These are phyloP conservation scores for Menidia menidia DNA, from an alignment of 2,797 vertebrate genomes.

Conservation along the genomic window DNA sequence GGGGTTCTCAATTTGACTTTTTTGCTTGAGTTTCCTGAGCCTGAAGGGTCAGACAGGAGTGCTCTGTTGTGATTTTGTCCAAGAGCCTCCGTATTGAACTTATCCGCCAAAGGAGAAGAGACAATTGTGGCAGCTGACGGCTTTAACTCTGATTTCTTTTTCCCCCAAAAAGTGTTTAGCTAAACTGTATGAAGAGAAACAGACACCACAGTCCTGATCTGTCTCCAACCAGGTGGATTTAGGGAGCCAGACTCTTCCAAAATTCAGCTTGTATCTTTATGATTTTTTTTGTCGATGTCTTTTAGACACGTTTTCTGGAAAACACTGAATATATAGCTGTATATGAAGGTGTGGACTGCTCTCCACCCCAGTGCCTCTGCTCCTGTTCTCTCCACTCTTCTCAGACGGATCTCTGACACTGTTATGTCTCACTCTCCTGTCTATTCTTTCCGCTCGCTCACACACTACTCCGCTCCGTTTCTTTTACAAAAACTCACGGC, in stretches of 20 bases:
- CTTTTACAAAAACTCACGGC: constrained; percentile 17
- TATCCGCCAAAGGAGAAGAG: not conserved
- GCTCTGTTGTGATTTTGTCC: not conserved
- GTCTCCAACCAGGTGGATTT: constrained; percentile 6
- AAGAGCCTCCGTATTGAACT: not conserved
- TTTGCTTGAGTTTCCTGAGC: not conserved
- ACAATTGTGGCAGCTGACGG: not conserved
- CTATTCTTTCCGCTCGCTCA: not conserved
- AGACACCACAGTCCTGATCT: not conserved
- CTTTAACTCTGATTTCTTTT: not conserved
- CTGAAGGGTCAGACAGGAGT: not conserved
- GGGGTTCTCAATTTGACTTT: not conserved
- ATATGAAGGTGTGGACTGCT: not conserved
- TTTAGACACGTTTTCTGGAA: not conserved
- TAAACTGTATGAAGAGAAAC: not conserved
- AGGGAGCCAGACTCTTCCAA: not conserved
- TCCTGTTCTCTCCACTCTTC: constrained; percentile 4
- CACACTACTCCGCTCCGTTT: constrained; percentile 20
- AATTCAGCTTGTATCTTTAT: not conserved
- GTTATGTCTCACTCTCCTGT: constrained; percentile 24
- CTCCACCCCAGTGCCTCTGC: constrained; percentile 14
- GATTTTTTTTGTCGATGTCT: not conserved
- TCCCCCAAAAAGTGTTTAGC: not conserved
- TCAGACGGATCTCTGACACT: constrained; percentile 26
- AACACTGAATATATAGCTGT: not conserved